Evolutionary conservation across 2,888 invertebrate genomes (phyloP).

Genomic region (Eupeodes luniger): DNA sequence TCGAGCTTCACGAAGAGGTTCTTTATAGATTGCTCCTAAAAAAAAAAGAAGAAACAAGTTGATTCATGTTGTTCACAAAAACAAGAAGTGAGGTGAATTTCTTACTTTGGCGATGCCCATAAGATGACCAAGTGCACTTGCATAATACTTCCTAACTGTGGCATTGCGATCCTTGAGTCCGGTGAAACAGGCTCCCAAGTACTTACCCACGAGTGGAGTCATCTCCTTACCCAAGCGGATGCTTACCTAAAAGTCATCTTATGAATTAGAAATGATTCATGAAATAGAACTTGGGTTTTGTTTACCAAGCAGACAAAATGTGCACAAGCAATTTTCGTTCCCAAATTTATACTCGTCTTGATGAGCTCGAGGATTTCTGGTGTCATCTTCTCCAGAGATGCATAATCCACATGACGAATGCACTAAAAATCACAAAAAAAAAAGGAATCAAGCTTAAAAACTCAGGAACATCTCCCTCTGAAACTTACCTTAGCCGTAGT

Average conservation of each 20-base stretch:
- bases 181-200: conserved; percentile 86
- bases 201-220: conserved; percentile 86
- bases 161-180: conserved; percentile 94
- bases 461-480: not conserved
- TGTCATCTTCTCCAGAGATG: conserved; percentile 91
- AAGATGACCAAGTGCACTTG: conserved; percentile 93
- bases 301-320: conserved; percentile 90
- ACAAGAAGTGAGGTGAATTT: not conserved
- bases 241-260: conserved; percentile 79
- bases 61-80: conserved; percentile 38
- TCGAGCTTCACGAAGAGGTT: conserved; percentile 86
- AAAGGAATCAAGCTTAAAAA: not conserved
- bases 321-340: conserved; percentile 92
- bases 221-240: conserved; percentile 85
- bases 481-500: conserved; percentile 90
- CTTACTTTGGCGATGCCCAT: conserved; percentile 91
- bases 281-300: conserved; percentile 71
- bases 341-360: conserved; percentile 91
- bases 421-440: conserved; percentile 83
- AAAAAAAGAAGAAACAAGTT: conserved; percentile 13
- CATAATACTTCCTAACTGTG: conserved; percentile 93
- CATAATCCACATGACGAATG: conserved; percentile 90
- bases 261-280: not conserved
- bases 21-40: conserved; percentile 85
- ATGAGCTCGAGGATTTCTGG: conserved; percentile 93